These are phyloP conservation scores for Chloroclystis v-ata DNA, from an alignment of 2,888 invertebrate species.

Conservation along the genomic window DNA sequence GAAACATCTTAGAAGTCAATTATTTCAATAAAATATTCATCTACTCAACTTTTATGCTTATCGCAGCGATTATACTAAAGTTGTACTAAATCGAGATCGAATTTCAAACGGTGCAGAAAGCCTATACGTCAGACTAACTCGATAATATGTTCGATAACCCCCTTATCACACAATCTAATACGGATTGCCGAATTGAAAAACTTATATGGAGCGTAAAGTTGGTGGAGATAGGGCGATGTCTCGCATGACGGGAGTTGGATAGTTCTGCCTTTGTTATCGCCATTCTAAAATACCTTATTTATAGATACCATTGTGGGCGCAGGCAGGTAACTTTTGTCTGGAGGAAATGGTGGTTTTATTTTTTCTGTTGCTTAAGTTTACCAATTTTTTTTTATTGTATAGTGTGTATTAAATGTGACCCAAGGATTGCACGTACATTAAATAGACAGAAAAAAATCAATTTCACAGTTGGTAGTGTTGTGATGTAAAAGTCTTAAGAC, in stretches of 20 bases:
- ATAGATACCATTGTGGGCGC: neutral
- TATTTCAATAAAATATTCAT: too few species aligned
- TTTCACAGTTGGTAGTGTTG: too few species aligned
- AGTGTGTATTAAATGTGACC: too few species aligned
- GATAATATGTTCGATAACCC: slow-evolving; percentile 30
- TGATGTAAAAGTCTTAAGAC: too few species aligned
- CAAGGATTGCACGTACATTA: too few species aligned
- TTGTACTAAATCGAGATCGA: slow-evolving; percentile 26
- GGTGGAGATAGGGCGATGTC: slow-evolving; percentile 15
- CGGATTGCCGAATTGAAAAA: slow-evolving; percentile 32
- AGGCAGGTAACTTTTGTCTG: neutral
- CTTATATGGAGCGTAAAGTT: slow-evolving; percentile 33
- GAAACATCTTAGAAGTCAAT: too few species aligned
- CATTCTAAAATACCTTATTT: slow-evolving; percentile 2
- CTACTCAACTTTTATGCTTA: neutral
- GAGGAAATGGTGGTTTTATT: too few species aligned
- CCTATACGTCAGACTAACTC: slow-evolving; percentile 21
- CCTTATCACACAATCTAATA: slow-evolving; percentile 26
- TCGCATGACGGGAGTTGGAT: slow-evolving; percentile 16
- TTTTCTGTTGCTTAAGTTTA: too few species aligned
- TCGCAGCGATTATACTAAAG: slow-evolving; percentile 7
- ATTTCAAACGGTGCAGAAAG: slow-evolving; percentile 33
- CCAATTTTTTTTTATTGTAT: too few species aligned
- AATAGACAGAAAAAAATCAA: too few species aligned
- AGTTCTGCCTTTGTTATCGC: slow-evolving; percentile 5